Conservation (phyloP, 2,888 invertebrate genomes). For the Apotomis capreana region DNA sequence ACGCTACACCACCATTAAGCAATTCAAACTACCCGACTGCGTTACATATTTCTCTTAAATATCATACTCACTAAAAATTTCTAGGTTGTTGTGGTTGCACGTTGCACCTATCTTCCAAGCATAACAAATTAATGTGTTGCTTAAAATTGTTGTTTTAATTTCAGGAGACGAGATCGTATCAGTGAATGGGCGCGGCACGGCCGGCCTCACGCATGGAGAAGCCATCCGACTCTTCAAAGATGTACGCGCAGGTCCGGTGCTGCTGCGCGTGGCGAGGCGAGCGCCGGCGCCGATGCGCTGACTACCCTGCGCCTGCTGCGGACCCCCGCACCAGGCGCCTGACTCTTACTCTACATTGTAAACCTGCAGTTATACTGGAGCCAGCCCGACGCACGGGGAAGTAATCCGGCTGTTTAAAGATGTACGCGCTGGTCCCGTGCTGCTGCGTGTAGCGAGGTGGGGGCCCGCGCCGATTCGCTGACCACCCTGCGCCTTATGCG, state of each 20-base stretch:
- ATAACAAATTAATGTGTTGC: no score
- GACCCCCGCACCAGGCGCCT: slow-evolving; percentile 70
- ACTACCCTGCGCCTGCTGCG: slow-evolving; percentile 81
- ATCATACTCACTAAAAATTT: no score
- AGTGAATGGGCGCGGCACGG: slow-evolving; percentile 90
- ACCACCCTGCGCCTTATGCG: slow-evolving; percentile 81
- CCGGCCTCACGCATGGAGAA: slow-evolving; percentile 90
- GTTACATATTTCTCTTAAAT: no score
- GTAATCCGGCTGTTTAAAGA: slow-evolving; percentile 91
- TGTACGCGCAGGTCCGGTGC: slow-evolving; percentile 89
- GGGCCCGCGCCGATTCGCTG: slow-evolving; percentile 67
- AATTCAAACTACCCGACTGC: no score
- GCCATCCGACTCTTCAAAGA: slow-evolving; percentile 91
- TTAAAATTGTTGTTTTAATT: slow-evolving; percentile 52
- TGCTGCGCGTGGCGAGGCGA: slow-evolving; percentile 87
- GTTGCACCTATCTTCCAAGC: no score
- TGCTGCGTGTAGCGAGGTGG: slow-evolving; percentile 87
- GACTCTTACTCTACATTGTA: slow-evolving; percentile 69
- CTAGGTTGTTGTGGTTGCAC: no score
- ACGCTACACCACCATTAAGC: no score
- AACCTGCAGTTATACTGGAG: slow-evolving; percentile 18
- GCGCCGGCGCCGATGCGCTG: slow-evolving; percentile 67
- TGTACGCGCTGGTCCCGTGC: slow-evolving; percentile 89
- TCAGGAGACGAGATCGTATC: slow-evolving; percentile 92
- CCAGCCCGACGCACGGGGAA: slow-evolving; percentile 85